phyloP scores from a whole-genome alignment of 2,888 invertebrate species.

The Agriotes lineatus region DNA sequence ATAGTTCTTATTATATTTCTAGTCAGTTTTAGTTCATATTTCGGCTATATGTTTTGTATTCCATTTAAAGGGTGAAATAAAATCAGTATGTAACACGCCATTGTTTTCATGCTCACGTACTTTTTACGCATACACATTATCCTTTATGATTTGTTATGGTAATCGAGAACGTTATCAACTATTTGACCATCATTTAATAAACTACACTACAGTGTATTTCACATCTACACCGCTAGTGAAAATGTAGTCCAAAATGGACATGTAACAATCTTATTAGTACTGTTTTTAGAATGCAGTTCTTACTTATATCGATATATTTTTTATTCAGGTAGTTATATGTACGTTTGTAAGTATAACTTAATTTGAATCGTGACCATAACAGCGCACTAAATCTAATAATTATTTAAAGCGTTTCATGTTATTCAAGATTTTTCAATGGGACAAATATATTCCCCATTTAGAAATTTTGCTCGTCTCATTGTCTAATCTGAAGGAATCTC shows the following conservation, averaged over 20 bases:
- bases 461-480: conserved; percentile 22
- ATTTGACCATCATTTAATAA: conserved; percentile 35
- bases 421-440: conserved; percentile 35
- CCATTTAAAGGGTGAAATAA: conserved; percentile 59
- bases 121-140: conserved; percentile 3
- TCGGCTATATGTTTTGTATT: conserved; percentile 54
- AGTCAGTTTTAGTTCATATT: conserved; percentile 48
- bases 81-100: conserved; percentile 55
- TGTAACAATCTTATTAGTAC: conserved; percentile 44
- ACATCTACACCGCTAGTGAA: conserved; percentile 62
- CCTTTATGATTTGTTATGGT: conserved; percentile 14
- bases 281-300: conserved; percentile 38
- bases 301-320: conserved; percentile 31
- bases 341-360: conserved; percentile 26
- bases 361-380: conserved; percentile 26
- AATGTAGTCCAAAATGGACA: conserved; percentile 68
- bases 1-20: conserved; percentile 46
- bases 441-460: conserved; percentile 19
- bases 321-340: conserved; percentile 29
- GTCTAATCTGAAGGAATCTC: conserved; percentile 26
- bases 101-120: conserved; percentile 38
- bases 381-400: conserved; percentile 2
- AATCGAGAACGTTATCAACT: conserved; percentile 4
- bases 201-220: conserved; percentile 53
- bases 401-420: conserved; percentile 17